Conservation (phyloP, 1,140 invertebrate species). For the Bombus confusus region DNA sequence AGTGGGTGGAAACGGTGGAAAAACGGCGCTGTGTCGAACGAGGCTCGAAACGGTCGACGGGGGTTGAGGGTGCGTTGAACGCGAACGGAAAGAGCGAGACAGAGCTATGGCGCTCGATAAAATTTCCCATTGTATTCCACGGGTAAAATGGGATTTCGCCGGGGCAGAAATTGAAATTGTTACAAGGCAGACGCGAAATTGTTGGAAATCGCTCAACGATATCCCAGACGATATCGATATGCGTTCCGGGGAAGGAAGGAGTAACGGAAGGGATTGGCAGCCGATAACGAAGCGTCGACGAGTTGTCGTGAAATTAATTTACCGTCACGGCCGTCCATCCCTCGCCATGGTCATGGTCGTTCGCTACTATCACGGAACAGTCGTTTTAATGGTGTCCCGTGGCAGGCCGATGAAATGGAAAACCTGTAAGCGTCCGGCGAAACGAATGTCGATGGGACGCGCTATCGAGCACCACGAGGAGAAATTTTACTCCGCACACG, state of each 20-base stretch:
- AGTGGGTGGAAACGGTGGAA: conserved; percentile 51
- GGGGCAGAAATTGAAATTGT: conserved; percentile 66
- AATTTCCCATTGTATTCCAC: conserved; percentile 62
- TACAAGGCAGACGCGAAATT: conserved; percentile 65
- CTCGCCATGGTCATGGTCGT: not conserved
- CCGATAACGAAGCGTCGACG: conserved; percentile 29
- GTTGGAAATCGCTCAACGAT: conserved; percentile 46
- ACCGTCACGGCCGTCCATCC: not conserved
- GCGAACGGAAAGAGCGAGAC: conserved; percentile 33
- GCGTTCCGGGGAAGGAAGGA: conserved; percentile 13
- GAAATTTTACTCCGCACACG: not conserved
- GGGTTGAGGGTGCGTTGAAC: conserved; percentile 18
- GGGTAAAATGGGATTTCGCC: conserved; percentile 53
- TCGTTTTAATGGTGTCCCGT: conserved; percentile 17
- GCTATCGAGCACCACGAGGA: conserved; percentile 5
- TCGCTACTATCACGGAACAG: not conserved
- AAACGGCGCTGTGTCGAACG: not conserved
- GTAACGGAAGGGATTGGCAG: conserved; percentile 43
- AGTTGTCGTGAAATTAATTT: conserved; percentile 48
- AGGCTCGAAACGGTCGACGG: not conserved
- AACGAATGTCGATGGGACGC: conserved; percentile 4
- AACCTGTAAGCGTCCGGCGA: not conserved
- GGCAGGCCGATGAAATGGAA: not conserved
- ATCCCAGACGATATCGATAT: conserved; percentile 39
- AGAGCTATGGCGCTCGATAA: conserved; percentile 57